These are phyloP conservation scores for Adelges cooleyi DNA, from an alignment of 1,140 invertebrate genomes.

Conservation along the genomic window DNA sequence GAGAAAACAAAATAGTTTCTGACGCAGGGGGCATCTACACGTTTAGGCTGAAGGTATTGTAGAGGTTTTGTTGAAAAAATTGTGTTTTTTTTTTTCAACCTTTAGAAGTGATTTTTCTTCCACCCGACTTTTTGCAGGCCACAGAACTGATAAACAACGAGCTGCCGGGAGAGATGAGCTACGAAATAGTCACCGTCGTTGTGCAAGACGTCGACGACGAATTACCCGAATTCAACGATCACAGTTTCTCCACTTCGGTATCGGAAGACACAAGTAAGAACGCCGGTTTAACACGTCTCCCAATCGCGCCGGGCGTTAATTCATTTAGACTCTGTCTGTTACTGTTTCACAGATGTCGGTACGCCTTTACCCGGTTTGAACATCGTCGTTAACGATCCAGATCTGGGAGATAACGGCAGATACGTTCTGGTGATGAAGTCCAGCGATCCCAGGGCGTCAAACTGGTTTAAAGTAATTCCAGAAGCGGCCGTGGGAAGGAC, in stretches of 20 bases:
- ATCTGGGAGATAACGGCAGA: constrained; percentile 63
- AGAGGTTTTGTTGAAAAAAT: not conserved
- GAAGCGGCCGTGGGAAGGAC: constrained; percentile 55
- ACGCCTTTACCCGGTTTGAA: constrained; percentile 49
- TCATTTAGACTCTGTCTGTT: no score
- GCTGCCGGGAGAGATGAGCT: constrained; percentile 52
- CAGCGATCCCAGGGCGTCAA: constrained; percentile 42
- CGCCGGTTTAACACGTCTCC: not conserved
- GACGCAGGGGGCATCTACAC: constrained; percentile 67
- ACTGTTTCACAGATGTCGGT: constrained; percentile 36
- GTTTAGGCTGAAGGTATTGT: constrained; percentile 51
- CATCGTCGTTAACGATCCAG: constrained; percentile 60
- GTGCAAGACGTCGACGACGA: constrained; percentile 77
- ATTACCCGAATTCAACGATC: constrained; percentile 58
- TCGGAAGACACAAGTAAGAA: constrained; percentile 60
- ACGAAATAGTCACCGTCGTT: constrained; percentile 60
- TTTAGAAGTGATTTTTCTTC: not conserved
- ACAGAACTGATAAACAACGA: constrained; percentile 62
- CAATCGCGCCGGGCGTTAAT: no score
- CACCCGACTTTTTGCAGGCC: constrained; percentile 42
- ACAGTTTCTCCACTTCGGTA: constrained; percentile 55
- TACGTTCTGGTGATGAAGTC: constrained; percentile 49
- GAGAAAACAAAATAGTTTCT: constrained; percentile 58
- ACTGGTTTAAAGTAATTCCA: constrained; percentile 55
- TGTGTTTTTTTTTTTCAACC: not conserved